These are phyloP conservation scores for Gasterosteus nipponicus DNA, from an alignment of 2,113 vertebrate species.

Conservation along the genomic window DNA sequence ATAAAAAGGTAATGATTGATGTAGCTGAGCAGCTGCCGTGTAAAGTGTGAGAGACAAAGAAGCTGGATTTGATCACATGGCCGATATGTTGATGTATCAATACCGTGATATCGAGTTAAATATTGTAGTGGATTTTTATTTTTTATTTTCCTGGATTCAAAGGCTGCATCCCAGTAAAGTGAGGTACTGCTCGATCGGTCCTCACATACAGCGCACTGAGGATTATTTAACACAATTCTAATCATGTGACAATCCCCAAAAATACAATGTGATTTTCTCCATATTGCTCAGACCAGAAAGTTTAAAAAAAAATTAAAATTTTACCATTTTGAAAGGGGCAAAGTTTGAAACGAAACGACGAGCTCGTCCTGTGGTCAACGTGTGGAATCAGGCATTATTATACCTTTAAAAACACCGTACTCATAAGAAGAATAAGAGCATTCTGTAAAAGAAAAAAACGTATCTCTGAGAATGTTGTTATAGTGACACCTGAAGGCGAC, in stretches of 20 bases:
- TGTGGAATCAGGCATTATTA: background rate
- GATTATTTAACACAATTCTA: background rate
- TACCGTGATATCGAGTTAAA: background rate
- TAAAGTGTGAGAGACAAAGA: slow-evolving; percentile 25
- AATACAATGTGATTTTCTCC: background rate
- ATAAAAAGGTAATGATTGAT: slow-evolving; percentile 43
- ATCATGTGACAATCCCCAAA: background rate
- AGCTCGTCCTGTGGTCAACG: background rate
- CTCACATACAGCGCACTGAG: background rate
- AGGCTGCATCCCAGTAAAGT: background rate
- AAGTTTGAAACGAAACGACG: slow-evolving; percentile 18
- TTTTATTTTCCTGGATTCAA: background rate
- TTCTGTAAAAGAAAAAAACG: slow-evolving; percentile 36
- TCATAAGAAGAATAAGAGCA: slow-evolving; percentile 29
- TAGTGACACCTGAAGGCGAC: slow-evolving; percentile 58
- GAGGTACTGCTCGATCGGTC: background rate
- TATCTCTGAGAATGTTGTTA: slow-evolving; percentile 32
- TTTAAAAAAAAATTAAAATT: slow-evolving; percentile 4
- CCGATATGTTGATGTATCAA: background rate
- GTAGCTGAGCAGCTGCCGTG: slow-evolving; percentile 49
- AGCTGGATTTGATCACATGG: slow-evolving; percentile 41
- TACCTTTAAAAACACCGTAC: background rate
- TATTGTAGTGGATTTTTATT: background rate
- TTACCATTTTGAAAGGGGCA: slow-evolving; percentile 16
- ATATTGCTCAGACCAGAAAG: background rate